Conservation (phyloP, 2,888 invertebrate genomes). For the Aleiodes testaceus region DNA sequence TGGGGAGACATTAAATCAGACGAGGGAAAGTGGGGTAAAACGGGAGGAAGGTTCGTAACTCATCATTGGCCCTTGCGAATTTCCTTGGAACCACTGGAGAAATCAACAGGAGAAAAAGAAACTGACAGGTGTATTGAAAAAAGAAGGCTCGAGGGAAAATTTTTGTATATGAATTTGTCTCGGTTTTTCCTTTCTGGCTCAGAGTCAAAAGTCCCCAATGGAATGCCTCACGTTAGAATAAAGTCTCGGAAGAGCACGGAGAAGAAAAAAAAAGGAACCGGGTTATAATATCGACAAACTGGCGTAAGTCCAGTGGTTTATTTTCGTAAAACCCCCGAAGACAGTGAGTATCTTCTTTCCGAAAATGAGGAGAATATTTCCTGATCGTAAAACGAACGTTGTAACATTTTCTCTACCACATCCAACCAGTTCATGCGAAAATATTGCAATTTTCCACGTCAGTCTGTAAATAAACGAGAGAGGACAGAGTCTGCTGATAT, state of each 20-base stretch:
- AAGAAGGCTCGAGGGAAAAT: background rate
- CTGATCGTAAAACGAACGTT: too few relatives aligned
- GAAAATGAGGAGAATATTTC: background rate
- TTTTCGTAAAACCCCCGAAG: conserved; percentile 44
- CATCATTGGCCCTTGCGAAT: too few relatives aligned
- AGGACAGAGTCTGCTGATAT: too few relatives aligned
- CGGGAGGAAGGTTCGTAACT: too few relatives aligned
- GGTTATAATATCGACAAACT: conserved; percentile 45
- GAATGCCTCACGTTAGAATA: conserved; percentile 47
- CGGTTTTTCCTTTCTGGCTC: conserved; percentile 37
- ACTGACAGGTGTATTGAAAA: background rate
- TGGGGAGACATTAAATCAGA: too few relatives aligned
- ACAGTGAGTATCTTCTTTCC: background rate
- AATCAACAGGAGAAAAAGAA: background rate
- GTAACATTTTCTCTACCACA: background rate
- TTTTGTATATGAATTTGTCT: background rate
- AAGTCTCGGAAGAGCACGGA: conserved; percentile 40
- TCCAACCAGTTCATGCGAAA: too few relatives aligned
- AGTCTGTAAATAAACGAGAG: too few relatives aligned
- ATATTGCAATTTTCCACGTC: too few relatives aligned
- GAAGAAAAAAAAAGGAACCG: conserved; percentile 34
- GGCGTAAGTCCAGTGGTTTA: conserved; percentile 45
- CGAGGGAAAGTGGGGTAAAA: too few relatives aligned
- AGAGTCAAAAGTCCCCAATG: conserved; percentile 45
- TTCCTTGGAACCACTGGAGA: too few relatives aligned